Evolutionary conservation across 1,140 invertebrate genomes (phyloP).

Genomic region (Pseudomyrmex flavicornis): DNA sequence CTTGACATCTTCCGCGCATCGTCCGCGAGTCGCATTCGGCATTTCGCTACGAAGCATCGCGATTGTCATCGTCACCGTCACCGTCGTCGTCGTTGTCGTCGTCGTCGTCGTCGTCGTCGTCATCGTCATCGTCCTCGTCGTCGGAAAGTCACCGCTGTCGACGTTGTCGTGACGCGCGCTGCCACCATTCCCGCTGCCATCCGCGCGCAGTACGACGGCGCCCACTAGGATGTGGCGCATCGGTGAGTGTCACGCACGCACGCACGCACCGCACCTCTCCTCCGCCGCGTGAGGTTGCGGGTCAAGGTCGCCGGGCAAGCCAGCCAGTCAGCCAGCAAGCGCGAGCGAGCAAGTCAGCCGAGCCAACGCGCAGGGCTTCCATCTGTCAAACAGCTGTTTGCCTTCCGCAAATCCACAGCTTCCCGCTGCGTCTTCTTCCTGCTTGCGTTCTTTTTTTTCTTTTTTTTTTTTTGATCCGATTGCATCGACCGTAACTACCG

Average conservation of each 20-base stretch:
- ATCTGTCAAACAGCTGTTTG: conserved; percentile 85
- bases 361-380: conserved; percentile 73
- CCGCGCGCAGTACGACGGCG: conserved; percentile 62
- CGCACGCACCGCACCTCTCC: conserved; percentile 56
- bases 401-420: conserved; percentile 69
- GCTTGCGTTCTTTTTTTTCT: too few species aligned
- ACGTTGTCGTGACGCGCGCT: conserved; percentile 42
- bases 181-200: conserved; percentile 36
- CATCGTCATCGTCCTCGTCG: neutral
- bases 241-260: conserved; percentile 76
- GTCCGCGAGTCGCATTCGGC: conserved; percentile 40
- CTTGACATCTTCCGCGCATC: conserved; percentile 16
- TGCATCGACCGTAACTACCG: conserved; percentile 10
- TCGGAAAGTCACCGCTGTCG: conserved; percentile 27
- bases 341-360: conserved; percentile 52
- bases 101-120: too few species aligned
- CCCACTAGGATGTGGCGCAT: conserved; percentile 78
- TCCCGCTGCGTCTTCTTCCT: conserved; percentile 28
- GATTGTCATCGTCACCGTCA: neutral
- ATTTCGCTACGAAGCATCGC: conserved; percentile 52
- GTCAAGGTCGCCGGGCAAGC: conserved; percentile 48
- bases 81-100: neutral
- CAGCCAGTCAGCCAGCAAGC: conserved; percentile 23
- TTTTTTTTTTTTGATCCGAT: neutral
- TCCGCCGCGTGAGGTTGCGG: conserved; percentile 80